These are phyloP conservation scores for Stichopus chloronotus DNA, from an alignment of 35 echinoderm and acorn worm genomes.

Conservation along the genomic window DNA sequence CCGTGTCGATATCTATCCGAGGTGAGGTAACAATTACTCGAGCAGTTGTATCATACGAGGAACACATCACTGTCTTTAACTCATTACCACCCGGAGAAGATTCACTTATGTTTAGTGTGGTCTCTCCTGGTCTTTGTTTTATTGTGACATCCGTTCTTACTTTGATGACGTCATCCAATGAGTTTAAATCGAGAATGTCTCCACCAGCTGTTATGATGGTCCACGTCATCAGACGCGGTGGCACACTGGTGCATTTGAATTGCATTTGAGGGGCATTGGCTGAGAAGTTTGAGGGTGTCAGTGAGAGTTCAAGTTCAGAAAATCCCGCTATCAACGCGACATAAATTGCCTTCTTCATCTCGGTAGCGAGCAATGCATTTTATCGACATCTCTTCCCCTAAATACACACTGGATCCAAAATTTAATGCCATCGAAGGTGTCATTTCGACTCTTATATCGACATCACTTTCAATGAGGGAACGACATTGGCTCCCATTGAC, in stretches of 20 bases:
- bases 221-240: slow-evolving; percentile 30
- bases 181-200: not conserved
- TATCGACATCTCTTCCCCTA: not conserved
- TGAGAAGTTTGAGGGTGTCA: not conserved
- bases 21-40: not conserved
- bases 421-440: not conserved
- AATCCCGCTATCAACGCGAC: not conserved
- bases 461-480: not conserved
- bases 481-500: not conserved
- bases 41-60: not conserved
- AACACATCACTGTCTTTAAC: not conserved
- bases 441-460: not conserved
- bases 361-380: not conserved
- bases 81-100: not conserved
- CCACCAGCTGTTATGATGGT: slow-evolving; percentile 9
- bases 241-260: slow-evolving; percentile 13
- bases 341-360: not conserved
- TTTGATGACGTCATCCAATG: not conserved
- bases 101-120: not conserved
- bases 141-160: slow-evolving; percentile 7
- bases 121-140: slow-evolving; percentile 30
- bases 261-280: not conserved
- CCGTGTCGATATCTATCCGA: not conserved
- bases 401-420: not conserved
- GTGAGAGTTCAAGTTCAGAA: not conserved